Conservation (phyloP, 2,888 invertebrate species). For the Mellilla xanthometata region DNA sequence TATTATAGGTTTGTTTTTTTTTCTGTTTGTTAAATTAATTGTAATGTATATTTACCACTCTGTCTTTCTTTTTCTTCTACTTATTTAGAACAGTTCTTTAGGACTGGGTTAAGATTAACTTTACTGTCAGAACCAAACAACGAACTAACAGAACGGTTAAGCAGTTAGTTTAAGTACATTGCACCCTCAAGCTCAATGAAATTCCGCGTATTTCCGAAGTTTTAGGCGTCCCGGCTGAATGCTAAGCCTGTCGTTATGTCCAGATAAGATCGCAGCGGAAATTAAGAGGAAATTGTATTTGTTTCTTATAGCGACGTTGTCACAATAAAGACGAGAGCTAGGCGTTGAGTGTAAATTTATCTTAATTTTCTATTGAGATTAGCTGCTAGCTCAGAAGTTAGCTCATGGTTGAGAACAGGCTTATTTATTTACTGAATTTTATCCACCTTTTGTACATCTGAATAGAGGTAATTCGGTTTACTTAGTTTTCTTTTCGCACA, state of each 20-base stretch:
- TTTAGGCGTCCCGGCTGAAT: constrained; percentile 59
- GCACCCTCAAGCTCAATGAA: constrained; percentile 42
- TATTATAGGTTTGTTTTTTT: too few relatives aligned
- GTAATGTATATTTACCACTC: too few relatives aligned
- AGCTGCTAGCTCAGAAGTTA: too few relatives aligned
- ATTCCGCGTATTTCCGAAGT: constrained; percentile 57
- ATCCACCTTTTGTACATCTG: too few relatives aligned
- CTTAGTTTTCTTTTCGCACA: too few relatives aligned
- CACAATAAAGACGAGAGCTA: constrained; percentile 57
- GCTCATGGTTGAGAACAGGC: too few relatives aligned
- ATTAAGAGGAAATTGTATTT: constrained; percentile 80
- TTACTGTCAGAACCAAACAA: not conserved
- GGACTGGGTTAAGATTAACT: too few relatives aligned
- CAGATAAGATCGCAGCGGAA: constrained; percentile 75
- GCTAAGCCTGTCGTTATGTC: constrained; percentile 65
- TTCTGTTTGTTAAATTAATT: too few relatives aligned
- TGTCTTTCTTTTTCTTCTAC: too few relatives aligned
- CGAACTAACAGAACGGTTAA: constrained; percentile 2
- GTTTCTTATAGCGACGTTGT: constrained; percentile 69
- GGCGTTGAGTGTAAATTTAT: constrained; percentile 47
- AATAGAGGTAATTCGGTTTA: too few relatives aligned
- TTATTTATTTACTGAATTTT: too few relatives aligned
- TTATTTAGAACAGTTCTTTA: too few relatives aligned
- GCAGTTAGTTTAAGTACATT: constrained; percentile 18
- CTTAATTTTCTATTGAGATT: constrained; percentile 41